Conservation (phyloP, 2,888 invertebrate genomes). For the Barypeithes pellucidus region DNA sequence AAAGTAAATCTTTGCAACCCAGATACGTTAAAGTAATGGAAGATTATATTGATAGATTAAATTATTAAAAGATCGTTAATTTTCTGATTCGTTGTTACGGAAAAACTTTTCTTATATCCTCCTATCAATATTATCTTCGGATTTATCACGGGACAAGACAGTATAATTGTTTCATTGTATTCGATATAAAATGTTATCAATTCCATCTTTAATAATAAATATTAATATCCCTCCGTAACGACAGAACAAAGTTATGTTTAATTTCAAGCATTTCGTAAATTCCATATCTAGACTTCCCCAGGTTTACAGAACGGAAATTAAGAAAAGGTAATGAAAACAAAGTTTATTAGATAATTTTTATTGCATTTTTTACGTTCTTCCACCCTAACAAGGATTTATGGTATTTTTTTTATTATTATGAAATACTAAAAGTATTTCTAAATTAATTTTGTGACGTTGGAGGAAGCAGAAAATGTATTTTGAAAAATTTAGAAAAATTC, state of each 20-base stretch:
- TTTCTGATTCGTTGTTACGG: too few relatives aligned
- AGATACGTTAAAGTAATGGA: too few relatives aligned
- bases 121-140: too few relatives aligned
- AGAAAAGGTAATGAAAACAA: constrained; percentile 46
- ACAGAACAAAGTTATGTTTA: constrained; percentile 35
- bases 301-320: constrained; percentile 40
- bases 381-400: constrained; percentile 38
- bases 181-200: not conserved
- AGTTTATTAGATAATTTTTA: constrained; percentile 51
- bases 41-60: too few relatives aligned
- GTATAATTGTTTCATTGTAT: not conserved
- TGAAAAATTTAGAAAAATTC: too few relatives aligned
- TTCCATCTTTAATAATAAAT: not conserved
- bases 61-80: too few relatives aligned
- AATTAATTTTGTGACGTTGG: constrained; percentile 2
- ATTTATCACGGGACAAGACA: too few relatives aligned
- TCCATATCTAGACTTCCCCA: constrained; percentile 33
- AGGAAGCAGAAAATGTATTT: not conserved
- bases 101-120: too few relatives aligned
- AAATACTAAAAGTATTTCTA: constrained; percentile 9
- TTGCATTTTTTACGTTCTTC: constrained; percentile 36
- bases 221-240: not conserved
- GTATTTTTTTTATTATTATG: constrained; percentile 31
- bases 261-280: constrained; percentile 42
- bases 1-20: too few relatives aligned